A percentile compares a stretch with the other conserved stretches of the same genome.
Evolutionary conservation across 2,888 invertebrate genomes (phyloP).

Genomic region (Dicranocentrus wangi): DNA sequence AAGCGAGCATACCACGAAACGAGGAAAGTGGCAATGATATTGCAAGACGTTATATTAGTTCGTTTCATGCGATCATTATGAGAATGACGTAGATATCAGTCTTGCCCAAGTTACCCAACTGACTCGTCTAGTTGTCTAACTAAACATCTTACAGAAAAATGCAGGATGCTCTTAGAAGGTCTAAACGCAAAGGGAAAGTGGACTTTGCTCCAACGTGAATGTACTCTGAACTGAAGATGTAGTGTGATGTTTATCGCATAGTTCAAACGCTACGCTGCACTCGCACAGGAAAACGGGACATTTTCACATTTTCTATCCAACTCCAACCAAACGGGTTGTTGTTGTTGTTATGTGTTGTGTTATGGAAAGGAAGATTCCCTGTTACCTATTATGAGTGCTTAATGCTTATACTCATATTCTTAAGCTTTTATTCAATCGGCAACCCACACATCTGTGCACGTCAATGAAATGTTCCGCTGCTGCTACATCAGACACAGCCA

Average conservation of each 20-base stretch:
- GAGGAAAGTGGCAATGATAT: no score
- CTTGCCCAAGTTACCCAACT: no score
- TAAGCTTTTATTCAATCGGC: no score
- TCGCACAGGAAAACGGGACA: slow-evolving; percentile 26
- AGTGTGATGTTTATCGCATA: slow-evolving; percentile 4
- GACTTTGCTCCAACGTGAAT: slow-evolving; percentile 48
- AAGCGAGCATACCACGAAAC: no score
- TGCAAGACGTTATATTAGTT: no score
- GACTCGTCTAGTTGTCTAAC: background rate
- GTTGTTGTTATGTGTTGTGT: background rate
- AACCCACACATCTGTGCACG: no score
- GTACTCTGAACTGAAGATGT: slow-evolving; percentile 21
- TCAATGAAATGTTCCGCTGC: no score
- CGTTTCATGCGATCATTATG: slow-evolving; percentile 2
- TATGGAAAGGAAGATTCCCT: no score
- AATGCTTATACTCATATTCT: no score
- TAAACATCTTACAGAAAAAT: slow-evolving; percentile 28
- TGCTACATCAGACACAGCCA: no score
- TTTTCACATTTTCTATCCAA: slow-evolving; percentile 12
- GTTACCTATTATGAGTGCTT: no score
- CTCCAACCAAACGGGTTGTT: background rate
- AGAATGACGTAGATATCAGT: slow-evolving; percentile 9
- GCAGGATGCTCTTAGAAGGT: slow-evolving; percentile 7
- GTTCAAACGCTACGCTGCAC: background rate
- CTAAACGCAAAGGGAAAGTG: slow-evolving; percentile 37